These are phyloP conservation scores for Lepeophtheirus nordmannii DNA, from an alignment of 2,888 invertebrate genomes.

Conservation along the genomic window DNA sequence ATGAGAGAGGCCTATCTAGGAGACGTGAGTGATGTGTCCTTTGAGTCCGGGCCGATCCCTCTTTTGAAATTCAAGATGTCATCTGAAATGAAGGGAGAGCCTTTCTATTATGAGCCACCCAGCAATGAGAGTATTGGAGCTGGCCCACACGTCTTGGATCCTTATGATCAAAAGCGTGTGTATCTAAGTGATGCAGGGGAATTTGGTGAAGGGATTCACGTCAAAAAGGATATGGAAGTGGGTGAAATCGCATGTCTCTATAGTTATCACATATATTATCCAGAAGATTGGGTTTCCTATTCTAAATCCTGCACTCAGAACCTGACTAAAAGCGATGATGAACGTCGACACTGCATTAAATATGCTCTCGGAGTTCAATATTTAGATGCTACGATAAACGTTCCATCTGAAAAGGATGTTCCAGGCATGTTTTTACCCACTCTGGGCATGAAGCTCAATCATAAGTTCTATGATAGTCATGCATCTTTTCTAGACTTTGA, in stretches of 20 bases:
- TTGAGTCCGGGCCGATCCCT: not conserved
- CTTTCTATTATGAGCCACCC: constrained; percentile 4
- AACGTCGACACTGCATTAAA: constrained; percentile 11
- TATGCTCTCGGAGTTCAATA: not conserved
- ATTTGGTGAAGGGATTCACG: not conserved
- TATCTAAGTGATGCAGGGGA: not conserved
- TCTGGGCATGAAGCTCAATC: constrained; percentile 8
- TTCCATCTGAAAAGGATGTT: constrained; percentile 13
- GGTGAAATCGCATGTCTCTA: not conserved
- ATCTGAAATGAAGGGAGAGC: not conserved
- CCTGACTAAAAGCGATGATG: constrained; percentile 1
- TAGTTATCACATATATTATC: constrained; percentile 1
- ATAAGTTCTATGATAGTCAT: constrained; percentile 1
- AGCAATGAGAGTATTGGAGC: constrained; percentile 14
- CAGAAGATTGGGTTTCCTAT: not conserved
- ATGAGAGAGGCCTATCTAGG: constrained; percentile 10
- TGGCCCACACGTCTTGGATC: constrained; percentile 15
- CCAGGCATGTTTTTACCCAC: not conserved
- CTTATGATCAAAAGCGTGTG: constrained; percentile 12
- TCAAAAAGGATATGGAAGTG: not conserved
- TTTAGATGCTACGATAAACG: not conserved
- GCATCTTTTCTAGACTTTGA: not conserved
- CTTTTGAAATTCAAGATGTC: not conserved
- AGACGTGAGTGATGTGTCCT: not conserved
- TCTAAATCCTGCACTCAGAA: not conserved